Conservation (phyloP, 2,888 invertebrate genomes). For the Himalopsyche japonica region DNA sequence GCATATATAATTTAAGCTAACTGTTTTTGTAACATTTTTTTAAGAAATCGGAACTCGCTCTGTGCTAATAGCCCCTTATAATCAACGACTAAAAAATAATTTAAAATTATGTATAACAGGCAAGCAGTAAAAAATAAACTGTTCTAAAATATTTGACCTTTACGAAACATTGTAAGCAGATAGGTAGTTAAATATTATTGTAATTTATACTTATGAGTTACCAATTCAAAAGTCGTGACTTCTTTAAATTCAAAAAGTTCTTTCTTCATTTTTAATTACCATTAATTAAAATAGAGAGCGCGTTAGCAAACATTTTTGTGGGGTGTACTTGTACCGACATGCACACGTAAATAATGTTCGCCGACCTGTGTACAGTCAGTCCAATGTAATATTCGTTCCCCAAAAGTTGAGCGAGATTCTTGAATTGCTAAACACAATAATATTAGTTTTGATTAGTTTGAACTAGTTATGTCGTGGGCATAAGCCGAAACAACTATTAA, state of each 20-base stretch:
- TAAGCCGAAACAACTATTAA: no score
- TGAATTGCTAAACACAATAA: no score
- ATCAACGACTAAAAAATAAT: not conserved
- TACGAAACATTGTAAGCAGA: not conserved
- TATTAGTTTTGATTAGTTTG: no score
- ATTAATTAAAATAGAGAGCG: not conserved
- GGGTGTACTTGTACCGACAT: not conserved
- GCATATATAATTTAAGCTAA: no score
- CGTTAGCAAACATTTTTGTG: conserved; percentile 2
- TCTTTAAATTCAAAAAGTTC: conserved; percentile 7
- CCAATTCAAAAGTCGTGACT: conserved; percentile 2
- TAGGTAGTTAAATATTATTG: not conserved
- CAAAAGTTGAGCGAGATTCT: not conserved
- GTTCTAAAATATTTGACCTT: not conserved
- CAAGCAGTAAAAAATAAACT: not conserved
- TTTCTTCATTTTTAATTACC: not conserved
- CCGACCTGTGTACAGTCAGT: not conserved
- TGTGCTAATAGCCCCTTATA: not conserved
- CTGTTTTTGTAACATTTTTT: not conserved
- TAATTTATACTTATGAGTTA: not conserved
- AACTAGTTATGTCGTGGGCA: no score
- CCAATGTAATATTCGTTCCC: not conserved
- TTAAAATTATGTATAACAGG: not conserved
- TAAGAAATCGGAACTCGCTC: not conserved
- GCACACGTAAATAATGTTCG: conserved; percentile 1